Base-by-base conservation (phyloP, 1,140 invertebrate genomes). In the Nymphalis io region DNA sequence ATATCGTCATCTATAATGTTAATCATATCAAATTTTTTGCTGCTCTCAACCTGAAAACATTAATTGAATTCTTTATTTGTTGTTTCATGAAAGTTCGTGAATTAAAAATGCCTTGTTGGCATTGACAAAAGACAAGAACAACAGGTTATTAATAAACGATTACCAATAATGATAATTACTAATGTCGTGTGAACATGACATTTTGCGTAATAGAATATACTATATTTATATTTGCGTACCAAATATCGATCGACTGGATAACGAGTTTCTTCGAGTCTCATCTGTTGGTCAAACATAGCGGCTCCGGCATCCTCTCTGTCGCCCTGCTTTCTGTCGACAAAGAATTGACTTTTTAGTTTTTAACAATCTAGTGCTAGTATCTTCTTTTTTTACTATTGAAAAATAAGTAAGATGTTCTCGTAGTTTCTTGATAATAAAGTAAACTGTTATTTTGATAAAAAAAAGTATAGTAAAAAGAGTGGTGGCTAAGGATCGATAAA, bases 171-270 rank as follows among this genome's bases (percentile, higher is more conserved):
- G n/a, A n/a, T n/a, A n/a, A n/a, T n/a, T n/a, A n/a, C n/a, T n/a
- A n/a, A n/a, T n/a, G n/a, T n/a, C n/a, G n/a, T n/a, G n/a, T n/a
- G n/a, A n/a, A n/a, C n/a, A n/a, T n/a, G n/a, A n/a, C n/a, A n/a
- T n/a, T n/a, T n/a, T n/a, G n/a, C n/a, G n/a, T n/a, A n/a, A 46
- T 44, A 8, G 27, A 15, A 16, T n/a, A 21, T 44, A 0, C 5
- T 33, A 33, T 33, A 4, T 33, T 2, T 53, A 42, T 18, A 20
- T n/a, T 51, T 72, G 79, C 76, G 76, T 75, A 91, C 89, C 89
- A 91, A 85, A 89, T 90, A 91, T 85, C 89, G 82, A 87, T 91
- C 88, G 81, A 91, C 85, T 82, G 89, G 89, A 77, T 88, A 91
- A 40, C 63, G 72, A 10, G 76, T 53, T 12, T 58, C 18, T 12